Evolutionary conservation across 2,113 vertebrate species (phyloP).

Genomic region (Bostrychus sinensis): DNA sequence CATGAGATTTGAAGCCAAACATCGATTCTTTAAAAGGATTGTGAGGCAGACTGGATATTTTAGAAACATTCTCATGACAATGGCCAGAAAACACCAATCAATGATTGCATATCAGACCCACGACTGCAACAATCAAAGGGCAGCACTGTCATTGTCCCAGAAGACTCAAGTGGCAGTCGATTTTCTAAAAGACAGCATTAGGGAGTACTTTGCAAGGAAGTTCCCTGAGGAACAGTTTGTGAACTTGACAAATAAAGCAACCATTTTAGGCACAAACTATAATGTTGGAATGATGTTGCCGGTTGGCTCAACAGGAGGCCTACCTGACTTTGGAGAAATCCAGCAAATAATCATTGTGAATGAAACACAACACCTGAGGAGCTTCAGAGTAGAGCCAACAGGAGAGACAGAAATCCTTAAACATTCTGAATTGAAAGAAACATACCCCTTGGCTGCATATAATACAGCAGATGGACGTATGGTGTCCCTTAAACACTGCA

Average conservation of each 20-base stretch:
- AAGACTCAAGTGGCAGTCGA: conserved; percentile 16
- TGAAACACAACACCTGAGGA: conserved; percentile 32
- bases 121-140: conserved; percentile 1
- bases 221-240: conserved; percentile 26
- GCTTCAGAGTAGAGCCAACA: conserved; percentile 34
- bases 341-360: conserved; percentile 41
- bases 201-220: conserved; percentile 22
- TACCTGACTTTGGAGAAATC: conserved; percentile 52
- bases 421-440: no score
- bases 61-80: conserved; percentile 34
- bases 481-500: no score
- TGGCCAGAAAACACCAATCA: conserved; percentile 31
- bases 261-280: conserved; percentile 35
- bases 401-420: conserved; percentile 13
- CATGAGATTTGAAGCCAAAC: conserved; percentile 26
- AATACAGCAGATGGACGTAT: no score
- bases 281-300: conserved; percentile 44
- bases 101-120: conserved; percentile 19
- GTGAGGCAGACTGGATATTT: conserved; percentile 23
- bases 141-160: conserved; percentile 8
- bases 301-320: conserved; percentile 37
- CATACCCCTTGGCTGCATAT: no score
- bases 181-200: conserved; percentile 11
- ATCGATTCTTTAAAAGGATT: conserved; percentile 28
- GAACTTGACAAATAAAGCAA: conserved; percentile 32